These are phyloP conservation scores for Norana najaformis DNA, from an alignment of 2,888 invertebrate genomes.

Conservation along the genomic window DNA sequence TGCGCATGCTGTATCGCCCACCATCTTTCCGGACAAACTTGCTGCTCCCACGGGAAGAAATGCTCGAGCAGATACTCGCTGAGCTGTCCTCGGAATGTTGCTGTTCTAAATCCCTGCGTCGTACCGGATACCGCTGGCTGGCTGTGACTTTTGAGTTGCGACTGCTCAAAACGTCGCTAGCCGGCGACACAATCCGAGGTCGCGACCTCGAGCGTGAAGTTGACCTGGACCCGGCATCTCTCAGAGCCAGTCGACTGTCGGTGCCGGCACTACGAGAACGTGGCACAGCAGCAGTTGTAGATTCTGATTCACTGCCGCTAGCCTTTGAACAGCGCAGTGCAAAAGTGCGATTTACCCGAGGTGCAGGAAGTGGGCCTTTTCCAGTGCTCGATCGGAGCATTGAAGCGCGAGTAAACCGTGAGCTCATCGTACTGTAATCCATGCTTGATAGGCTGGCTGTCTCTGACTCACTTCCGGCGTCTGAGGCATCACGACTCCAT, in stretches of 20 bases:
- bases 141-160: not conserved
- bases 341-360: constrained; percentile 32
- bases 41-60: not conserved
- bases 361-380: not conserved
- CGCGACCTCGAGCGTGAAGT: not conserved
- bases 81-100: constrained; percentile 27
- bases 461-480: constrained; percentile 23
- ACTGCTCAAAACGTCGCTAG: constrained; percentile 17
- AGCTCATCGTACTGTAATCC: constrained; percentile 13
- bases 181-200: constrained; percentile 22
- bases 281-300: not conserved
- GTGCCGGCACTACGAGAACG: constrained; percentile 25
- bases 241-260: not conserved
- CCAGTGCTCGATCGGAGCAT: not conserved
- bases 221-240: not conserved
- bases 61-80: constrained; percentile 27
- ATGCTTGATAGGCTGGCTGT: constrained; percentile 7
- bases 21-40: constrained; percentile 66
- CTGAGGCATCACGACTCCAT: not conserved
- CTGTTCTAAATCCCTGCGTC: constrained; percentile 6
- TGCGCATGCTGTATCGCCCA: constrained; percentile 71
- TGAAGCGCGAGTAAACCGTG: constrained; percentile 1
- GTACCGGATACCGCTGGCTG: not conserved
- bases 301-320: constrained; percentile 1
- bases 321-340: constrained; percentile 35